Conservation (phyloP, 2,113 vertebrate species). For the Eidolon helvum region DNA sequence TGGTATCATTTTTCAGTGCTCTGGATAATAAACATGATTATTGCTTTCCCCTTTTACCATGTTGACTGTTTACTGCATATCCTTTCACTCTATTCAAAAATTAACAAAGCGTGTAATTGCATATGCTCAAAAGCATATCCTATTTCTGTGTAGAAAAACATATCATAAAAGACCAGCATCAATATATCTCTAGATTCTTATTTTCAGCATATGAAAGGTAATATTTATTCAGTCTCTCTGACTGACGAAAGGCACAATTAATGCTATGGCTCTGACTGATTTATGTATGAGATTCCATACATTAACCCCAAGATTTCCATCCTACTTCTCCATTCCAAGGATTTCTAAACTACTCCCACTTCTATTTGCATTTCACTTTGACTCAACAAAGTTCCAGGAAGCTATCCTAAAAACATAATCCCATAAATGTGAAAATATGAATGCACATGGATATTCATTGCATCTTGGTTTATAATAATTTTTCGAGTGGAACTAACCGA, state of each 20-base stretch:
- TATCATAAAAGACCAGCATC: conserved; percentile 14
- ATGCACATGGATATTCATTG: neutral
- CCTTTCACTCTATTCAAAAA: conserved; percentile 52
- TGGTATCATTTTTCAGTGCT: conserved; percentile 30
- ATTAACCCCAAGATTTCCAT: neutral
- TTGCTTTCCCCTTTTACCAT: conserved; percentile 46
- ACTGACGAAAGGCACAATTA: neutral
- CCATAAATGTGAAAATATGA: neutral
- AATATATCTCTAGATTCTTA: neutral
- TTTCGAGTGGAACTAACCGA: neutral
- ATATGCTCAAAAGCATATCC: conserved; percentile 48
- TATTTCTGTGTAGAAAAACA: conserved; percentile 63
- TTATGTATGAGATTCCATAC: neutral
- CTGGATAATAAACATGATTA: conserved; percentile 64
- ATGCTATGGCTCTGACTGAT: neutral
- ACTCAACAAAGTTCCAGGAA: neutral
- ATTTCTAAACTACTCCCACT: neutral
- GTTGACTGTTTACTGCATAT: conserved; percentile 55
- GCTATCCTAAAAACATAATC: neutral
- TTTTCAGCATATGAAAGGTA: neutral
- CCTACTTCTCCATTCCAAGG: neutral
- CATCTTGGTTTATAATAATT: neutral
- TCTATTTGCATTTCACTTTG: neutral
- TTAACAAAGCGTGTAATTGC: conserved; percentile 65
- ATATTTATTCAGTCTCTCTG: neutral